A percentile compares a stretch with the other conserved stretches of the same genome.
Conservation (phyloP, 2,113 vertebrate species). For the Ailuropoda melanoleuca region DNA sequence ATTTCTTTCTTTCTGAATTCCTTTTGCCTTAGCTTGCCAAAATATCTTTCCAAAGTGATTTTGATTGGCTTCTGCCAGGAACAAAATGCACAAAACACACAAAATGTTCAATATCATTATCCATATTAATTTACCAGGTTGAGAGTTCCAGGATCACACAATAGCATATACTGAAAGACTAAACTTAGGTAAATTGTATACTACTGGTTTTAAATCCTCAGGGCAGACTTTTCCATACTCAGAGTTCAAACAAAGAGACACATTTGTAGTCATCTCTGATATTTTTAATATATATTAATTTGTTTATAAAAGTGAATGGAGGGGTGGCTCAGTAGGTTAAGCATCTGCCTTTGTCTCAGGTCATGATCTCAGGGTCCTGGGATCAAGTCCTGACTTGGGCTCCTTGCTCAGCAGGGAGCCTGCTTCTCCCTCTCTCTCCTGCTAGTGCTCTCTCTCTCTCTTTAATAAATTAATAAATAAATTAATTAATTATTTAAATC, state of each 20-base stretch:
- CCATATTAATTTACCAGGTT: background rate
- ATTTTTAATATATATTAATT: background rate
- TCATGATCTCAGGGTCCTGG: background rate
- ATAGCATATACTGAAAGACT: background rate
- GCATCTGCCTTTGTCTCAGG: background rate
- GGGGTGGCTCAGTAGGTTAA: background rate
- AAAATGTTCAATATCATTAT: background rate
- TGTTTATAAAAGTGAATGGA: background rate
- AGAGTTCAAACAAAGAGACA: background rate
- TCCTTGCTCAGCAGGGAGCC: background rate
- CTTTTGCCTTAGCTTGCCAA: background rate
- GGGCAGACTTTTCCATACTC: background rate
- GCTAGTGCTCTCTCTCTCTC: background rate
- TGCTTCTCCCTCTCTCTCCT: background rate
- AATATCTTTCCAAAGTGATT: background rate
- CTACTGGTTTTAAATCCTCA: background rate
- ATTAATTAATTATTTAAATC: background rate
- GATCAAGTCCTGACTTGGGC: background rate
- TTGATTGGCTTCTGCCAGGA: background rate
- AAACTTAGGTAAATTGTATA: background rate
- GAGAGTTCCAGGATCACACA: background rate
- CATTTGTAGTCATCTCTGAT: background rate
- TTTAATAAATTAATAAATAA: background rate
- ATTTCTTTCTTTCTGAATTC: background rate
- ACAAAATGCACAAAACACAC: background rate